These are phyloP conservation scores for Brachypalpus laphriformis DNA, from an alignment of 2,888 invertebrate species.

Conservation along the genomic window DNA sequence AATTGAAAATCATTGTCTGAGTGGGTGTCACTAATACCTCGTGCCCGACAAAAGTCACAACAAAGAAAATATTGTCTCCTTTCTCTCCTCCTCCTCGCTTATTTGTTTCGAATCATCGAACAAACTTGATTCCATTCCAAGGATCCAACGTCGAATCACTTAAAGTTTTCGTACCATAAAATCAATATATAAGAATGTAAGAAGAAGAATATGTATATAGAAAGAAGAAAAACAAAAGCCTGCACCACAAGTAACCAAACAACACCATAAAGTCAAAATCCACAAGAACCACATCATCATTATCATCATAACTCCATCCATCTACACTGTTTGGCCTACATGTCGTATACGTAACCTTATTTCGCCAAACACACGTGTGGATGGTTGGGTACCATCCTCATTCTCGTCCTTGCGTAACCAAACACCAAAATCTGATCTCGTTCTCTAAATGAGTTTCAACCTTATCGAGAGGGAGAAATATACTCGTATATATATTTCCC, in stretches of 20 bases:
- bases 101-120: not conserved
- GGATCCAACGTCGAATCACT: too few species aligned
- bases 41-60: constrained; percentile 7
- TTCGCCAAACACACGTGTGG: constrained; percentile 13
- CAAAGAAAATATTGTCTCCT: not conserved
- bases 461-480: constrained; percentile 7
- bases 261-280: constrained; percentile 30
- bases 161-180: not conserved
- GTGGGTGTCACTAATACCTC: constrained; percentile 5
- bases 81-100: not conserved
- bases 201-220: not conserved
- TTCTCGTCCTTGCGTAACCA: constrained; percentile 13
- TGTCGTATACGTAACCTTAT: constrained; percentile 58
- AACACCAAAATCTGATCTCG: constrained; percentile 55
- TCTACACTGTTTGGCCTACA: constrained; percentile 22
- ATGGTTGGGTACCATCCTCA: not conserved
- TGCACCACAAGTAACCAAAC: not conserved
- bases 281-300: constrained; percentile 44
- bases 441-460: constrained; percentile 54
- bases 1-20: constrained; percentile 20
- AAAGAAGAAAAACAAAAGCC: not conserved
- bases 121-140: not conserved
- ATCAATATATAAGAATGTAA: not conserved
- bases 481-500: not conserved
- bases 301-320: constrained; percentile 46